phyloP scores from a whole-genome alignment of 2,113 vertebrate species.

The Bostrychus sinensis region DNA sequence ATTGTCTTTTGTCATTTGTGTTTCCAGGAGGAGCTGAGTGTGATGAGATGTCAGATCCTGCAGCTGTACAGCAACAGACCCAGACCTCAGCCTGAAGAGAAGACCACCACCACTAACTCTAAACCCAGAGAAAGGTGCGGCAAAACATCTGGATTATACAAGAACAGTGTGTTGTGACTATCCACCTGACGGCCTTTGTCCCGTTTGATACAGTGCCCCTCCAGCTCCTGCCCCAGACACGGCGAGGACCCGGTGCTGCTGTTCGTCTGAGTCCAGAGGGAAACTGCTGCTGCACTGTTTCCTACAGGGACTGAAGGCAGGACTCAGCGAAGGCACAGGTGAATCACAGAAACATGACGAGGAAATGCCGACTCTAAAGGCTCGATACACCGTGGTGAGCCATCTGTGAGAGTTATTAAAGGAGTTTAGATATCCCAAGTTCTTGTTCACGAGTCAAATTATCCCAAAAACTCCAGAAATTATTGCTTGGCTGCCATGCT shows the following conservation, averaged over 20 bases:
- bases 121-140: slow-evolving; percentile 49
- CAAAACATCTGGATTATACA: neutral
- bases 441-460: too few species aligned
- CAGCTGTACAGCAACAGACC: slow-evolving; percentile 63
- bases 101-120: slow-evolving; percentile 27
- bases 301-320: slow-evolving; percentile 78
- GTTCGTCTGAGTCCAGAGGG: slow-evolving; percentile 51
- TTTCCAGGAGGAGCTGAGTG: slow-evolving; percentile 75
- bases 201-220: slow-evolving; percentile 9
- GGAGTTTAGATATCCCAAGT: too few species aligned
- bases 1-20: neutral
- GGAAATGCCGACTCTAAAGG: too few species aligned
- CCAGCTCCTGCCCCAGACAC: slow-evolving; percentile 33
- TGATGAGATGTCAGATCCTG: slow-evolving; percentile 71
- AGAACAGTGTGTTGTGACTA: neutral
- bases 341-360: too few species aligned
- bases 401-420: too few species aligned
- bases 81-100: slow-evolving; percentile 57
- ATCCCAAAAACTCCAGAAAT: too few species aligned
- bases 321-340: slow-evolving; percentile 74
- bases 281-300: slow-evolving; percentile 77
- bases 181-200: neutral
- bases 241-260: slow-evolving; percentile 8
- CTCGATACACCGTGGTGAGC: too few species aligned
- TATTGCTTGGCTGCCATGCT: too few species aligned